Conservation (phyloP, 1,140 invertebrate genomes). For the Procambarus clarkii region DNA sequence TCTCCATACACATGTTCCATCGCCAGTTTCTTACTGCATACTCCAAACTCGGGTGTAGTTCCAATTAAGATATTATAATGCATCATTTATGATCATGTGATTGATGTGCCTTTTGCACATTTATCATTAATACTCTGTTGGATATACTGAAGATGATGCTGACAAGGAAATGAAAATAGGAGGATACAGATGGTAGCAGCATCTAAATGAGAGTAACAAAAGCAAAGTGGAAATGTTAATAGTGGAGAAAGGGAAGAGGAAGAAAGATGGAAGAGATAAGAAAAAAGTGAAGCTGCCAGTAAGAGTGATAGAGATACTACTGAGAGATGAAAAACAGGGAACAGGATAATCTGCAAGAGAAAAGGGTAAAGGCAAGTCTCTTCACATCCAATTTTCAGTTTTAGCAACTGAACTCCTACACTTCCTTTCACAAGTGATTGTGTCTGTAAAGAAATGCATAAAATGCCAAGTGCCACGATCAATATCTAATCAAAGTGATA, state of each 20-base stretch:
- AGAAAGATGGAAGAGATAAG: background rate
- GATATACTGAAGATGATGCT: background rate
- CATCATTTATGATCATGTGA: too few species aligned
- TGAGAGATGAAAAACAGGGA: background rate
- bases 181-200: background rate
- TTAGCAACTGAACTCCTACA: background rate
- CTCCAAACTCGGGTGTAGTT: too few species aligned
- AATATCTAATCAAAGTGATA: background rate
- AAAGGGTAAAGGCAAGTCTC: background rate
- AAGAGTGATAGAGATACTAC: too few species aligned
- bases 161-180: background rate
- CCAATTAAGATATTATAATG: too few species aligned
- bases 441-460: background rate
- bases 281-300: too few species aligned
- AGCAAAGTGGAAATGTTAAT: background rate
- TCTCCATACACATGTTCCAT: too few species aligned
- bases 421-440: background rate
- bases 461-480: background rate
- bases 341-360: background rate
- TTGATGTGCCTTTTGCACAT: too few species aligned
- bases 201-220: background rate
- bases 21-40: too few species aligned
- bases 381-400: background rate
- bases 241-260: background rate
- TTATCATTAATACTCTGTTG: too few species aligned